Conservation (phyloP, 2,888 invertebrate species). For the Lasioglossum vierecki region DNA sequence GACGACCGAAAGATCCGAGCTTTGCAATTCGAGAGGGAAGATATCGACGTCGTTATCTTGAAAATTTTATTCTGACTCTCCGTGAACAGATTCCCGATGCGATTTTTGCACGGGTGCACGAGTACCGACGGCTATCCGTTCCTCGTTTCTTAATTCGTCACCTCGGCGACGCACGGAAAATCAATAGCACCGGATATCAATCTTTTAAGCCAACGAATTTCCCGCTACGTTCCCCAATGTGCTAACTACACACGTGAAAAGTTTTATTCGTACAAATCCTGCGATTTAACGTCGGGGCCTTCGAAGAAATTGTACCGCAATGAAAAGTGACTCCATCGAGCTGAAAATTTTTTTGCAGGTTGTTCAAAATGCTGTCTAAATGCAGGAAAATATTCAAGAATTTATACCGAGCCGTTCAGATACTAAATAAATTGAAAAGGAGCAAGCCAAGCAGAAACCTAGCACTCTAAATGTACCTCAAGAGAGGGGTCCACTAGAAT, state of each 20-base stretch:
- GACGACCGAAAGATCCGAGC: background rate
- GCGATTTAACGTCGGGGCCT: no score
- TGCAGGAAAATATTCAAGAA: background rate
- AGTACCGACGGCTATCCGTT: background rate
- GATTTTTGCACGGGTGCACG: background rate
- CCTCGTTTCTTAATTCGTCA: background rate
- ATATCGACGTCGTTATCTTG: slow-evolving; percentile 9
- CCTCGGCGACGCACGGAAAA: background rate
- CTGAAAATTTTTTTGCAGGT: no score
- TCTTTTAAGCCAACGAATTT: background rate
- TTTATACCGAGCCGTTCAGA: background rate
- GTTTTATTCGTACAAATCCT: background rate
- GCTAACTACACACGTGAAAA: background rate
- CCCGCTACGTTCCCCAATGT: background rate
- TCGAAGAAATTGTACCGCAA: no score
- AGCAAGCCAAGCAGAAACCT: no score
- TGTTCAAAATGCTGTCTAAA: no score
- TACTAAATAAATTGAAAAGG: background rate
- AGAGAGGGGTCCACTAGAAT: background rate
- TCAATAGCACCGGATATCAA: background rate
- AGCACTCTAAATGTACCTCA: background rate
- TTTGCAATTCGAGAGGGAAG: background rate
- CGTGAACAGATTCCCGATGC: background rate
- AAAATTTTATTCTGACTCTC: slow-evolving; percentile 8
- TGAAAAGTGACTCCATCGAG: no score